Conservation (phyloP, 2,113 vertebrate genomes). For the Seriola dumerili region DNA sequence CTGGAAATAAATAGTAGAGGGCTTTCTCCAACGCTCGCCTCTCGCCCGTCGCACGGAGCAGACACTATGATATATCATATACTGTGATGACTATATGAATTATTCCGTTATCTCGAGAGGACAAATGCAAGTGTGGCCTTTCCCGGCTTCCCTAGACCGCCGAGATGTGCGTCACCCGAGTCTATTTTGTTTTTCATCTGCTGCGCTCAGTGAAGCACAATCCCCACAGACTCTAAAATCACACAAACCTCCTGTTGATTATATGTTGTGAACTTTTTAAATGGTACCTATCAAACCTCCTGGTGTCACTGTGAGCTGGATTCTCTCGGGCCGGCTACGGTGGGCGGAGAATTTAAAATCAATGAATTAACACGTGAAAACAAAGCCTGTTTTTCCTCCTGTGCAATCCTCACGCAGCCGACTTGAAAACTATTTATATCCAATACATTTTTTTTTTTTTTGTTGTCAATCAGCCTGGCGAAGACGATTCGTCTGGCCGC, state of each 20-base stretch:
- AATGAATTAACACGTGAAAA: neutral
- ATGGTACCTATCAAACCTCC: neutral
- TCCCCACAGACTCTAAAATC: neutral
- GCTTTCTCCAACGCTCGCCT: neutral
- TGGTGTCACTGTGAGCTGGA: too few species aligned
- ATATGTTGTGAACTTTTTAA: neutral
- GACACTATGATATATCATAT: too few species aligned
- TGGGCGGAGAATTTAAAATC: neutral
- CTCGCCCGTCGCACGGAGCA: too few species aligned
- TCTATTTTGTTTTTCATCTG: neutral
- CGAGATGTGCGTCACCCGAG: too few species aligned
- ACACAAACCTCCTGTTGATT: neutral
- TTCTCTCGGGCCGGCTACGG: neutral
- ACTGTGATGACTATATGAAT: too few species aligned
- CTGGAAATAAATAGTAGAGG: conserved; percentile 14
- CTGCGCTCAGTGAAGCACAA: neutral
- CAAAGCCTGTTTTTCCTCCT: neutral
- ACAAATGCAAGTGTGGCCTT: too few species aligned
- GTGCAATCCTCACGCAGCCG: neutral
- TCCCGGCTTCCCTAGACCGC: too few species aligned
- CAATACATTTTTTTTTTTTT: neutral
- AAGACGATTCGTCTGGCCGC: neutral
- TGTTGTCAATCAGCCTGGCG: neutral
- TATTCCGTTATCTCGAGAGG: too few species aligned
- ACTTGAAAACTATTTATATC: neutral